Evolutionary conservation across 92 coral and sea anemone species (phyloP), one percentile per base, ranked within the genome.

Genomic region (Palythoa caribaeorum): DNA sequence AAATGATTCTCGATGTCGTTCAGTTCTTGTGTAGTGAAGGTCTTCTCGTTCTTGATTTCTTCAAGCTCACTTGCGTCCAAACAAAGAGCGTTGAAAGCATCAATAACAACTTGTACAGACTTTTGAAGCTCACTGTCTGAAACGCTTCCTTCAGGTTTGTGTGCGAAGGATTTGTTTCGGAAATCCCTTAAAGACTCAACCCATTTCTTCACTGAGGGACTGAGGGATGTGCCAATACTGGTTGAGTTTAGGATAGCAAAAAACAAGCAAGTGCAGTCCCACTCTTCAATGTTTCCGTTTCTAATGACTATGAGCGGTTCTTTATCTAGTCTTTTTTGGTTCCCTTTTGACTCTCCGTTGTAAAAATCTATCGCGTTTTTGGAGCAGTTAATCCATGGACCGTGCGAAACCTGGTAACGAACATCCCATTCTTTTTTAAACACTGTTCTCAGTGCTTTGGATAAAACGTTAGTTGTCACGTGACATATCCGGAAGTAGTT

Each of bases 191-290:
- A 72, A 37, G 72, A 76, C 9, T 90, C 55, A 21, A 90, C 70
- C 6, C 55, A 15, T 5, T 5, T 15, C 7, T 35, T 52, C 10
- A 77, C 47, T 1, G 39, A 6, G 14, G 47, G 62, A 12, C 53
- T 79, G 38, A 79, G 65, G 11, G 60, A 9, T 3, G 83, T 4
- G 9, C 93, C 93, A 51, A 91, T 1, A 91, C 44, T 0, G 86
- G 86, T 57, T 63, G 83, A 65, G 88, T 83, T 10, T 83, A 52
- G n/a, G n/a, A n/a, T n/a, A n/a, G n/a, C n/a, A n/a, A n/a, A n/a
- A n/a, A n/a, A n/a, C n/a, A n/a, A n/a, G 14, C 75, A 37, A 0
- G 87, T 86, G 19, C 92, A 90, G 71, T 90, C 92, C 92, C 90
- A 90, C n/a, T 86, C 83, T 39, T 54, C 60, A 19, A 48, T 72